phyloP scores from a whole-genome alignment of 2,113 vertebrate species.

The Rostratula benghalensis region DNA sequence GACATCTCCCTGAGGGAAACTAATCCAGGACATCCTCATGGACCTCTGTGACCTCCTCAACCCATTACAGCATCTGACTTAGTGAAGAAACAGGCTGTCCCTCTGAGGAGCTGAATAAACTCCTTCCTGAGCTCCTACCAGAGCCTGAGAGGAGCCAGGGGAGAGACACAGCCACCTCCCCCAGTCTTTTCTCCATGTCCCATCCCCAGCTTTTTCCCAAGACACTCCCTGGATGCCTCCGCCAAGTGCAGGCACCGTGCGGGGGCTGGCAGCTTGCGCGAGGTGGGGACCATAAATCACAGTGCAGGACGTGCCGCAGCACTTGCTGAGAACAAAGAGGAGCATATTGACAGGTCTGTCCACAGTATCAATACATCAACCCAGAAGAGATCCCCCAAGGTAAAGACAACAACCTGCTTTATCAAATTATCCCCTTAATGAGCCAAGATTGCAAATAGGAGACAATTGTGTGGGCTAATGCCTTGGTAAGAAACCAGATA shows the following conservation, averaged over 20 bases:
- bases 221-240: not conserved
- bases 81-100: not conserved
- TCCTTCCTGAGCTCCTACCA: not conserved
- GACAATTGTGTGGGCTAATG: not conserved
- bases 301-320: not conserved
- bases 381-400: constrained; percentile 14
- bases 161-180: not conserved
- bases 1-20: not conserved
- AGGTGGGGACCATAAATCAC: not conserved
- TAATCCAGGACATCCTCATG: not conserved
- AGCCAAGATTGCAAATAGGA: constrained; percentile 24
- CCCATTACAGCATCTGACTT: not conserved
- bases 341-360: constrained; percentile 24
- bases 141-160: not conserved
- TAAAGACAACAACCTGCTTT: constrained; percentile 42
- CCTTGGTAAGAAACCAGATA: not conserved
- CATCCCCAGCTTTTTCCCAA: not conserved
- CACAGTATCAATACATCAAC: not conserved
- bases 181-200: not conserved
- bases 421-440: constrained; percentile 20
- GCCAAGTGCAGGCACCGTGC: not conserved
- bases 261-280: not conserved
- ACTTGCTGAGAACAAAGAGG: not conserved
- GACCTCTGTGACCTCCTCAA: not conserved
- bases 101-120: not conserved